A percentile compares a stretch with the other conserved stretches of the same genome.
Evolutionary conservation across 1,140 invertebrate genomes (phyloP).

Genomic region (Drosophila yakuba): DNA sequence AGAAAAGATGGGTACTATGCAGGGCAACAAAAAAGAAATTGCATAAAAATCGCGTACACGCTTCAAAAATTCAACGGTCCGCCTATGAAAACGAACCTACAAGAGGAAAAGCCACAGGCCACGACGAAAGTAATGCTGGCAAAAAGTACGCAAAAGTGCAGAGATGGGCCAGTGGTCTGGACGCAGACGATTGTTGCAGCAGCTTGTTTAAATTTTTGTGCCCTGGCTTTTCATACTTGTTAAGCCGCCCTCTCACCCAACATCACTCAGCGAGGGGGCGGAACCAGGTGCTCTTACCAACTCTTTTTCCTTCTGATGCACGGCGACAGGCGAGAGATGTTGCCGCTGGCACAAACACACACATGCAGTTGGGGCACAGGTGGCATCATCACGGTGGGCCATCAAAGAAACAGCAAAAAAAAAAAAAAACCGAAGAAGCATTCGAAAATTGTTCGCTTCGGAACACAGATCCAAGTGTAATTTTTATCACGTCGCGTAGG

Average conservation of each 20-base stretch:
- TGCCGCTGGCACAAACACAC: conserved; percentile 5
- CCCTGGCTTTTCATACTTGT: conserved; percentile 45
- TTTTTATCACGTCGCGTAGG: conserved; percentile 12
- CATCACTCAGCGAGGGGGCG: conserved; percentile 7
- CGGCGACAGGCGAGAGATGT: conserved; percentile 21
- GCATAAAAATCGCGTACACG: conserved; percentile 49
- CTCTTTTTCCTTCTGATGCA: conserved; percentile 7
- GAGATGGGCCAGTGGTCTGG: background rate
- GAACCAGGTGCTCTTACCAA: conserved; percentile 1
- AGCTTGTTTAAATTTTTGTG: conserved; percentile 67
- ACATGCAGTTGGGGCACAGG: conserved; percentile 15
- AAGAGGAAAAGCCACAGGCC: conserved; percentile 26
- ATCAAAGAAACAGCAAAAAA: conserved; percentile 8
- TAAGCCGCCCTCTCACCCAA: conserved; percentile 9
- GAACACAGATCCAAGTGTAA: conserved; percentile 21
- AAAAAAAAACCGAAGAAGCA: background rate
- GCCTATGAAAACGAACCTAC: conserved; percentile 43
- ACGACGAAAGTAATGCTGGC: conserved; percentile 13
- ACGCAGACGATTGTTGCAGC: conserved; percentile 30
- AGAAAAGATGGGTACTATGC: background rate
- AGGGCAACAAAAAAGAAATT: conserved; percentile 9
- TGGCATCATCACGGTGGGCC: conserved; percentile 22
- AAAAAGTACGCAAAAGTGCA: conserved; percentile 1
- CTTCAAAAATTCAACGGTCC: conserved; percentile 53
- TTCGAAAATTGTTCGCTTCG: conserved; percentile 7